Conservation (phyloP, 2,888 invertebrate genomes). For the Villa cingulata region DNA sequence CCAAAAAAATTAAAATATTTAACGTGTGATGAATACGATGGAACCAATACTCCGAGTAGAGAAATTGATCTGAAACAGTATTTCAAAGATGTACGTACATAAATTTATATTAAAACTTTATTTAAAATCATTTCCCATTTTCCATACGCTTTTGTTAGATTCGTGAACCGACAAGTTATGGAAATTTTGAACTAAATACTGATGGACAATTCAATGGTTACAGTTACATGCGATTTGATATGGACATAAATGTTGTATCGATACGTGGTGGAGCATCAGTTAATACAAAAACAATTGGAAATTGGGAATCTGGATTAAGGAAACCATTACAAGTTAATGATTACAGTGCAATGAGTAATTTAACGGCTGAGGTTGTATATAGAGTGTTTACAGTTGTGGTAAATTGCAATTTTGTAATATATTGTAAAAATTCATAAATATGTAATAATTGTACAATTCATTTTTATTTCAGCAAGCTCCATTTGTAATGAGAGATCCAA, state of each 20-base stretch:
- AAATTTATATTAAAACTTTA: background rate
- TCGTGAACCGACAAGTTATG: conserved; percentile 55
- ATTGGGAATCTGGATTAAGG: conserved; percentile 64
- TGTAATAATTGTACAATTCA: background rate
- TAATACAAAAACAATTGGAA: conserved; percentile 54
- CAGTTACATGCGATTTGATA: conserved; percentile 61
- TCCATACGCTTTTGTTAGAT: conserved; percentile 28
- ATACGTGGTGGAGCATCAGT: conserved; percentile 60
- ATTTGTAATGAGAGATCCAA: conserved; percentile 60
- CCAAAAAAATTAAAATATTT: conserved; percentile 58
- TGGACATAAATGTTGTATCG: conserved; percentile 54
- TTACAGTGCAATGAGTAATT: conserved; percentile 54
- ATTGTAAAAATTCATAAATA: background rate
- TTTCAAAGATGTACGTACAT: conserved; percentile 46
- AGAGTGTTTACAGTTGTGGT: conserved; percentile 75
- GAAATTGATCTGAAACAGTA: conserved; percentile 55
- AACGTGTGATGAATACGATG: conserved; percentile 66
- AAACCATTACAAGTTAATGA: conserved; percentile 50
- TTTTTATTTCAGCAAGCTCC: conserved; percentile 70
- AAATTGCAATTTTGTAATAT: conserved; percentile 29
- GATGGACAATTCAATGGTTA: conserved; percentile 48
- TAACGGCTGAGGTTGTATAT: conserved; percentile 72
- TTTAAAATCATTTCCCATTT: too few relatives aligned
- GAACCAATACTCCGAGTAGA: conserved; percentile 59
- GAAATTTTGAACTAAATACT: conserved; percentile 48